These are phyloP conservation scores for Oophaga pumilio DNA, from an alignment of 2,113 vertebrate species.

Conservation along the genomic window DNA sequence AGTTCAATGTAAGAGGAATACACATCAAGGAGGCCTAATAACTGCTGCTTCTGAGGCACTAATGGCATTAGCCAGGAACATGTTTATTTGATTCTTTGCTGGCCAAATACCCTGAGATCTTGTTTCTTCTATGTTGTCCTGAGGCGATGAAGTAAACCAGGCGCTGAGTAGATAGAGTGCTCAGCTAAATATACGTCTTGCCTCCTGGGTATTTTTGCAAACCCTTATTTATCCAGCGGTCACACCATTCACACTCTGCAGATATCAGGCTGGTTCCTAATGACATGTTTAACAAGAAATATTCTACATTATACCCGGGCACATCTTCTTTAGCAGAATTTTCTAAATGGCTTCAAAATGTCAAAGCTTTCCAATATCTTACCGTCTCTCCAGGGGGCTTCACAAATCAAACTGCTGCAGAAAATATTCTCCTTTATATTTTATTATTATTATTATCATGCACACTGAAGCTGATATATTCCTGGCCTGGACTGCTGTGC, in stretches of 20 bases:
- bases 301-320: background rate
- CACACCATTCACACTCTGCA: conserved; percentile 25
- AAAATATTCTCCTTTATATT: background rate
- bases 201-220: conserved; percentile 16
- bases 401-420: conserved; percentile 18
- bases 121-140: conserved; percentile 18
- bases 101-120: conserved; percentile 41
- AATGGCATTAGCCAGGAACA: conserved; percentile 13
- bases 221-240: conserved; percentile 43
- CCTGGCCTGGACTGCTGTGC: conserved; percentile 17
- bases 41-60: conserved; percentile 3
- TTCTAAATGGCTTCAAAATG: conserved; percentile 39
- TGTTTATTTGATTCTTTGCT: conserved; percentile 18
- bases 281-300: background rate
- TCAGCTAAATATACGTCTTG: conserved; percentile 31
- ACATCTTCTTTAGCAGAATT: conserved; percentile 13
- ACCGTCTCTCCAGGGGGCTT: conserved; percentile 19
- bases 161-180: conserved; percentile 11
- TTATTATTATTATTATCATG: background rate
- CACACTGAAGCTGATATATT: conserved; percentile 17
- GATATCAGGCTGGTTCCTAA: conserved; percentile 2
- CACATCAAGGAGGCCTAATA: conserved; percentile 1
- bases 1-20: background rate
- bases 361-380: background rate
- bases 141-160: conserved; percentile 35